Percentiles rank a stretch among this genome's conserved stretches.
phyloP scores from a whole-genome alignment of 2,888 invertebrate genomes.

The Troides oblongomaculatus region DNA sequence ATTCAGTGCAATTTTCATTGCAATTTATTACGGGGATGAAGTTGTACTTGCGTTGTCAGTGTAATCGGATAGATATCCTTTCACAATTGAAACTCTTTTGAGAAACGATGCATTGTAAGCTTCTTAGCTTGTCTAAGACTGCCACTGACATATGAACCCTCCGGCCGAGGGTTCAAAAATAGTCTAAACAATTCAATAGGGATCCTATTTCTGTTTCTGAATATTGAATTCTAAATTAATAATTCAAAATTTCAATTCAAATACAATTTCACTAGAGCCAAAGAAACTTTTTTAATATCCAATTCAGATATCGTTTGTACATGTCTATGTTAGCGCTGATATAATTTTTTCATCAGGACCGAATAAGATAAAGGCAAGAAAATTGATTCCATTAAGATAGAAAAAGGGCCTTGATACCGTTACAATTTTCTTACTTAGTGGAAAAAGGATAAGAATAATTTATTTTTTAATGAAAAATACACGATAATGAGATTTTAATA shows the following conservation, averaged over 20 bases:
- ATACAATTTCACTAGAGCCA: neutral
- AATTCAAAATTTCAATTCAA: neutral
- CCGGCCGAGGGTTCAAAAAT: too few relatives aligned
- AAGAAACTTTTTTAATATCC: neutral
- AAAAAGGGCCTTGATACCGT: conserved; percentile 12
- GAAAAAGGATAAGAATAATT: conserved; percentile 2
- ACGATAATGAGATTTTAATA: neutral
- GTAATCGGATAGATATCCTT: too few relatives aligned
- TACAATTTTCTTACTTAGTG: conserved; percentile 13
- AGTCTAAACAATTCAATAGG: neutral
- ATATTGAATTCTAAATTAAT: neutral
- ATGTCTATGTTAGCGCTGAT: neutral
- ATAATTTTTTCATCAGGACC: conserved; percentile 14
- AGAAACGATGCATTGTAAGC: neutral
- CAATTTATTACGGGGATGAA: too few relatives aligned
- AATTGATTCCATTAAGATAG: conserved; percentile 18
- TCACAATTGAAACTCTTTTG: neutral
- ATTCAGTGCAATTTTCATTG: too few relatives aligned
- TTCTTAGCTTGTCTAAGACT: too few relatives aligned
- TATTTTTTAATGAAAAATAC: conserved; percentile 5
- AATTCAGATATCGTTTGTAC: too few relatives aligned
- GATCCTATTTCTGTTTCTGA: neutral
- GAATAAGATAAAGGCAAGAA: conserved; percentile 18
- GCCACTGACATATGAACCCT: too few relatives aligned
- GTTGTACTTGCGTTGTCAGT: too few relatives aligned